Base-by-base conservation (phyloP, 1,140 invertebrate genomes). In the Bombyx mori region DNA sequence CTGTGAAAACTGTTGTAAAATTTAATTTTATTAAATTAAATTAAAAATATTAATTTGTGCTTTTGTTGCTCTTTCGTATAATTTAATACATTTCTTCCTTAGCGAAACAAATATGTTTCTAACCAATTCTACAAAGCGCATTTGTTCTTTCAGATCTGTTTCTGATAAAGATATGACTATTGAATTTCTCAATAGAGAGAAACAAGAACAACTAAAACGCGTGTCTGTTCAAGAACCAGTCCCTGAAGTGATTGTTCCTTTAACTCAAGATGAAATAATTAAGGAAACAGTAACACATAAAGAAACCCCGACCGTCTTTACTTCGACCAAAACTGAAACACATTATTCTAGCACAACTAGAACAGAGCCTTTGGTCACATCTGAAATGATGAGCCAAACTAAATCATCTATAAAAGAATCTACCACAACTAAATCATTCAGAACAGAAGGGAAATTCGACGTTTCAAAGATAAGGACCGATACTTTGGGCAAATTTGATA, bases 381-480 rank as follows among this genome's bases (percentile, higher is more conserved):
- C 69, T 10, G 66, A 66, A 63, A 57, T 69, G 0, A 58, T 12
- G 10, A 62, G 59, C 50, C 52, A 55, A 7, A 49, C 56, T 42
- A 68, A 61, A 54, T 48, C 61, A 51, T 58, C 52, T 9, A 53
- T 54, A 8, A 55, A 59, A 50, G 56, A 66, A 62, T 45, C 58
- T 35, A 56, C 54, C 56, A 69, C 73, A 58, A 72, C 62, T 12
- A 35, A 35, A 35, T 35, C 26, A 35, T 35, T 3, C 4, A 69
- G 53, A 44, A 57, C 49, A 49, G 65, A 70, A 55, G 54, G 58
- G 47, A 82, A 81, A 63, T 80, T 79, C 64, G 78, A 83, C 57
- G 72, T 81, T 6, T 66, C 68, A 3, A 79, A 83, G 71, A 79
- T 82, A 56, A 66, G 77, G 57, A 82, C 79, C 7, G 78, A 82